A percentile compares a stretch with the other conserved stretches of the same genome.
Conservation (phyloP, 2,113 vertebrate genomes). For the Delphinus delphis region DNA sequence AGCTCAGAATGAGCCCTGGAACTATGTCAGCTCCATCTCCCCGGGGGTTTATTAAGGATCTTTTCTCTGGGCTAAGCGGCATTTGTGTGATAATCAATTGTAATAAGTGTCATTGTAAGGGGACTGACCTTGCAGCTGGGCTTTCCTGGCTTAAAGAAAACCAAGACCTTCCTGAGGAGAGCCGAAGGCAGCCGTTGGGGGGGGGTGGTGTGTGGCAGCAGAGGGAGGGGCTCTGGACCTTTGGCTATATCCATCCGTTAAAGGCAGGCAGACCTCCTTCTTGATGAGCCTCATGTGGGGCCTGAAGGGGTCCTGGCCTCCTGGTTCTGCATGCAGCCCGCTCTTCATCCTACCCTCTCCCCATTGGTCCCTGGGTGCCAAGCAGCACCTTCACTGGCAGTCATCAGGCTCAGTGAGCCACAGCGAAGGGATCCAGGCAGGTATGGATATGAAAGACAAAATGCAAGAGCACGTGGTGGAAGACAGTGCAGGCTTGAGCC, state of each 20-base stretch:
- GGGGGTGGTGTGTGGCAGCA: neutral
- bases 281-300: neutral
- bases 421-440: neutral
- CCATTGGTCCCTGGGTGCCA: neutral
- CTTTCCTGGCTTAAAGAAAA: neutral
- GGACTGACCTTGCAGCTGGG: neutral
- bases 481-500: fast-evolving
- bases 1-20: neutral
- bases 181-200: neutral
- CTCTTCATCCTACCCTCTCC: neutral
- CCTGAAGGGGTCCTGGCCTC: neutral
- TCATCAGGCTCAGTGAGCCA: neutral
- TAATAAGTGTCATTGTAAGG: neutral
- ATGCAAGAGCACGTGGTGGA: neutral
- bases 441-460: neutral
- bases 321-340: neutral
- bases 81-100: neutral
- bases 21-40: neutral
- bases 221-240: neutral
- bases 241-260: fast-evolving
- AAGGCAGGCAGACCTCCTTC: neutral
- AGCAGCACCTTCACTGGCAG: neutral
- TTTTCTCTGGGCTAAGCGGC: neutral
- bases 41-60: neutral
- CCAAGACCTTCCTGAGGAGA: neutral